Conservation (phyloP, 2,797 vertebrate species). For the Poeciliopsis paucimaculata region DNA sequence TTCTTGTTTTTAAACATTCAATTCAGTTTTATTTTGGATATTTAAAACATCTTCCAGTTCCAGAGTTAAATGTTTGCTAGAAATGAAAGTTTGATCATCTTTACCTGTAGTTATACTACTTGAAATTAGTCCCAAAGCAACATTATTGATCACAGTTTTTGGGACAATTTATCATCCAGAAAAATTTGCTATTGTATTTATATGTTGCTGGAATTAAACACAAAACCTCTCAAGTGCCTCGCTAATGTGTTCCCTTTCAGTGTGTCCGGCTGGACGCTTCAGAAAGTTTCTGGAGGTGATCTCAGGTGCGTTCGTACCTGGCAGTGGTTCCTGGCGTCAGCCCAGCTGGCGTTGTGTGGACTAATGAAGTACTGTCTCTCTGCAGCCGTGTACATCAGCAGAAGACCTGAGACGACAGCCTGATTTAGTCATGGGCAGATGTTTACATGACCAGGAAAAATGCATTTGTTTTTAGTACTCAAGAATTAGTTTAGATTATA, state of each 20-base stretch:
- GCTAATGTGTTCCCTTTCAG: neutral
- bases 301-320: slow-evolving; percentile 46
- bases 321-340: slow-evolving; percentile 65
- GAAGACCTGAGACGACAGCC: slow-evolving; percentile 25
- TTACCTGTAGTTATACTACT: no score
- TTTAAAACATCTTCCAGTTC: no score
- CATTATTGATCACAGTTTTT: no score
- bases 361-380: slow-evolving; percentile 53
- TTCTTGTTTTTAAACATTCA: no score
- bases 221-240: neutral
- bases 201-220: neutral
- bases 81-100: no score
- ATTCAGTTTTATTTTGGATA: no score
- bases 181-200: neutral
- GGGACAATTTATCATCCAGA: no score
- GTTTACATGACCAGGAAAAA: neutral
- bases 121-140: no score
- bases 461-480: neutral
- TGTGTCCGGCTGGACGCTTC: neutral
- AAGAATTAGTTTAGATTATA: neutral
- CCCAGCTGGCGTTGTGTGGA: slow-evolving; percentile 40
- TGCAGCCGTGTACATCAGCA: slow-evolving; percentile 20
- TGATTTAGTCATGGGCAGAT: no score
- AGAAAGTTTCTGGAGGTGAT: neutral
- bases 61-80: no score